Evolutionary conservation across 2,113 vertebrate genomes (phyloP).

Genomic region (Maccullochella peelii): DNA sequence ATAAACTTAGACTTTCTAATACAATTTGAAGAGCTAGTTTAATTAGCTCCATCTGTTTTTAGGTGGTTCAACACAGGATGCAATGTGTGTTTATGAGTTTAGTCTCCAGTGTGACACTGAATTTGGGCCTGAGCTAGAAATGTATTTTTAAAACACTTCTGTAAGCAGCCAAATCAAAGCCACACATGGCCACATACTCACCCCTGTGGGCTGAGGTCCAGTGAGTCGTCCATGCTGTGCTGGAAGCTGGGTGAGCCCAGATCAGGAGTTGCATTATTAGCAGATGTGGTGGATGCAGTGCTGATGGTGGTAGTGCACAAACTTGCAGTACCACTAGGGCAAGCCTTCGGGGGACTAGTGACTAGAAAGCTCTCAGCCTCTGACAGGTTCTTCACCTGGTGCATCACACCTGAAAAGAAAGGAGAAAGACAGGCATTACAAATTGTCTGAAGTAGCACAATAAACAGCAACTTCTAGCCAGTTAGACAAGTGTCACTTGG

Average conservation of each 20-base stretch:
- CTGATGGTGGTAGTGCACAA: slow-evolving; percentile 92
- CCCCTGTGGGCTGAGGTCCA: slow-evolving; percentile 99
- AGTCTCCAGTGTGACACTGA: slow-evolving; percentile 2
- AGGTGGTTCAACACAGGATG: neutral
- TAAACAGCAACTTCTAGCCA: neutral
- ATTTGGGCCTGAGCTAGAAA: neutral
- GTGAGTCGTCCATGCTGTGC: slow-evolving; percentile 96
- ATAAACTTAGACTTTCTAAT: neutral
- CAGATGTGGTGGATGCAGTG: slow-evolving; percentile 90
- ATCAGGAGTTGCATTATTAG: slow-evolving; percentile 90
- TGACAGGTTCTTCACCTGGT: slow-evolving; percentile 97
- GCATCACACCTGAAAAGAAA: slow-evolving; percentile 93
- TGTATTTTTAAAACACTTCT: neutral
- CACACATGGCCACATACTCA: slow-evolving; percentile 74
- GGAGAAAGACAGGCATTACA: neutral
- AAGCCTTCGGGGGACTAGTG: slow-evolving; percentile 95
- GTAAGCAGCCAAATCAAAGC: slow-evolving; percentile 24
- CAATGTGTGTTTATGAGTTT: slow-evolving; percentile 2
- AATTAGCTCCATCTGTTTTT: neutral
- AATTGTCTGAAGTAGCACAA: neutral
- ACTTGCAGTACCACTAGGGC: slow-evolving; percentile 92
- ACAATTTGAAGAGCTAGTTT: neutral
- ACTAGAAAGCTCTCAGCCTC: slow-evolving; percentile 93
- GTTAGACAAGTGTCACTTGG: neutral
- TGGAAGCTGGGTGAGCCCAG: slow-evolving; percentile 97